Evolutionary conservation across 1,140 invertebrate species (phyloP), one percentile per base, ranked within the genome.

Genomic region (Aphis craccivora): DNA sequence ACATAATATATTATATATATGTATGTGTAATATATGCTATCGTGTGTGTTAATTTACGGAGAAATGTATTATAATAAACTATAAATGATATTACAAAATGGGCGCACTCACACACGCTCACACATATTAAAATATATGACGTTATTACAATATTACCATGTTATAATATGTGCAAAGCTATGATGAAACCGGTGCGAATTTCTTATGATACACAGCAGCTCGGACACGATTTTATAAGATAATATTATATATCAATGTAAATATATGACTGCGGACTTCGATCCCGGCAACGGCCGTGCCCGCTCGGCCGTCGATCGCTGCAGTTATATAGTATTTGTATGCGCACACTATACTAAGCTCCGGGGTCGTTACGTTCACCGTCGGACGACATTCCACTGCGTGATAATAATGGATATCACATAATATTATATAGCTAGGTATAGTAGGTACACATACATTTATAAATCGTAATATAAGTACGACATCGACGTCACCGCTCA

Each of bases 301-400:
- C 86, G 37, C 37, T 43, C 84, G 11, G 25, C 43, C 43, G 40
- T 35, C 30, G 43, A 35, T 40, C 1, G 11, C 60, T n/a, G 60
- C 60, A 76, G 60, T 30, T 30, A 30, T 11, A 51, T 51, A 51
- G 30, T 76, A 76, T 35, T 76, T 76, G 88, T 9, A 40, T 40
- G 51, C 18, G 8, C n/a, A 14, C n/a, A n/a, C n/a, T n/a, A n/a
- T n/a, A n/a, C 22, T 30, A 22, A n/a, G 14, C 48, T 22, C 14
- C 88, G 88, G 88, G 88, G 88, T 90, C 88, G 51, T 90, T 90
- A 40, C 88, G 51, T 90, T 90, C 88, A 90, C 88, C 88, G 30
- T 45, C 45, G 35, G 88, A 90, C 35, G 88, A 40, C 88, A 55
- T 90, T 84, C 83, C 40, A 86, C 76, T 20, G 76, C 14, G 37